phyloP scores from a whole-genome alignment of 2,888 invertebrate genomes.

The Phyto melanocephala region DNA sequence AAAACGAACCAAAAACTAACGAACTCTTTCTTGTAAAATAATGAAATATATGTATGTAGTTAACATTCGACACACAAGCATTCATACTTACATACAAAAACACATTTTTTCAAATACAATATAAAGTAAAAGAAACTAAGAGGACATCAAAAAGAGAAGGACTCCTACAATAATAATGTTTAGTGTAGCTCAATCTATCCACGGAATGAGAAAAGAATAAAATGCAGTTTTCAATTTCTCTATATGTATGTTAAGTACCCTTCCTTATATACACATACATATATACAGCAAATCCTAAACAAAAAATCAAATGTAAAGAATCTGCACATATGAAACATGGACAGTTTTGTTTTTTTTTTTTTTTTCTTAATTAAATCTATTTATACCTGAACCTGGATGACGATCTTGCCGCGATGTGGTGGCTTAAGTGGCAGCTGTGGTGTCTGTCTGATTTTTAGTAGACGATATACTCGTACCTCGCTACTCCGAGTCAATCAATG shows the following conservation, averaged over 20 bases:
- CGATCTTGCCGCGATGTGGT: no score
- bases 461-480: no score
- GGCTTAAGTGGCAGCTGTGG: no score
- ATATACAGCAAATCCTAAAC: neutral
- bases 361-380: no score
- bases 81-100: neutral
- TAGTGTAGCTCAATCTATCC: no score
- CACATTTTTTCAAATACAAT: slow-evolving; percentile 1
- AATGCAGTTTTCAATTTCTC: neutral
- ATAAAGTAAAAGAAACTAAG: slow-evolving; percentile 15
- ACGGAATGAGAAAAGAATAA: no score
- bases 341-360: no score
- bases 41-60: neutral
- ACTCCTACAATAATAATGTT: no score
- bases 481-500: no score
- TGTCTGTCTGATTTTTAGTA: no score
- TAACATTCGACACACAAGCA: slow-evolving; percentile 15
- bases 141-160: slow-evolving; percentile 3
- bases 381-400: no score
- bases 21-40: slow-evolving; percentile 39
- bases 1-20: slow-evolving; percentile 60
- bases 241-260: neutral
- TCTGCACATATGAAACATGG: slow-evolving; percentile 53
- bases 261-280: neutral
- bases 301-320: no score